These are phyloP conservation scores for Pseudopodoces humilis DNA, from an alignment of 2,113 vertebrate species.

Conservation along the genomic window DNA sequence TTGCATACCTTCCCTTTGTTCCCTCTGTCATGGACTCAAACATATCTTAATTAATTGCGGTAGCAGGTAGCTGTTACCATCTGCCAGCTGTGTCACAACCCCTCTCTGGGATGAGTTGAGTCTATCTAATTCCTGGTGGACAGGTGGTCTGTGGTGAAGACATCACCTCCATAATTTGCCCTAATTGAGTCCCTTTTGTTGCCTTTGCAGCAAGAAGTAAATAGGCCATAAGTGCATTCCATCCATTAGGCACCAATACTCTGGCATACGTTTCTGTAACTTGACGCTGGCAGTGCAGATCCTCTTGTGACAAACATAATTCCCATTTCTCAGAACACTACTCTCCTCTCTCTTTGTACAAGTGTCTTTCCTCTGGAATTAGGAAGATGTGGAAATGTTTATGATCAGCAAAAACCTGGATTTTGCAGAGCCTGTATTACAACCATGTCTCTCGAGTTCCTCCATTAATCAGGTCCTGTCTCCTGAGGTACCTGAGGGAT, in stretches of 20 bases:
- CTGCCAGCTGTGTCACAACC: not conserved
- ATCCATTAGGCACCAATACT: not conserved
- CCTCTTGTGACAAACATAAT: not conserved
- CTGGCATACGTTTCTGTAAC: not conserved
- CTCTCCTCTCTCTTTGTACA: not conserved
- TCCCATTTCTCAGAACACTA: not conserved
- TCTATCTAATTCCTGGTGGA: slow-evolving; percentile 25
- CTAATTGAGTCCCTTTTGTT: slow-evolving; percentile 48
- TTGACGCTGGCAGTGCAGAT: not conserved
- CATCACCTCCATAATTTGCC: slow-evolving; percentile 3
- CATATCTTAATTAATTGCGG: not conserved
- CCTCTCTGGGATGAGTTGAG: not conserved
- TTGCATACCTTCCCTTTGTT: not conserved
- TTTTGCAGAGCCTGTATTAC: not conserved
- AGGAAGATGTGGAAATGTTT: not conserved
- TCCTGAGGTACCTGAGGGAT: not conserved
- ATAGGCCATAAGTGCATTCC: not conserved
- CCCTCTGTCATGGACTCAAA: not conserved
- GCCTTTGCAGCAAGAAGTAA: slow-evolving; percentile 1
- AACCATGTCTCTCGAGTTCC: not conserved
- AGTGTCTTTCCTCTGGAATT: not conserved
- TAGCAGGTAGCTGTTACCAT: slow-evolving; percentile 25
- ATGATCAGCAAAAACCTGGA: not conserved
- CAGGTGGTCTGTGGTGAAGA: slow-evolving; percentile 40
- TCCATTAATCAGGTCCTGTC: not conserved